Conservation (phyloP, 2,797 vertebrate genomes). For the Myripristis jacobus region DNA sequence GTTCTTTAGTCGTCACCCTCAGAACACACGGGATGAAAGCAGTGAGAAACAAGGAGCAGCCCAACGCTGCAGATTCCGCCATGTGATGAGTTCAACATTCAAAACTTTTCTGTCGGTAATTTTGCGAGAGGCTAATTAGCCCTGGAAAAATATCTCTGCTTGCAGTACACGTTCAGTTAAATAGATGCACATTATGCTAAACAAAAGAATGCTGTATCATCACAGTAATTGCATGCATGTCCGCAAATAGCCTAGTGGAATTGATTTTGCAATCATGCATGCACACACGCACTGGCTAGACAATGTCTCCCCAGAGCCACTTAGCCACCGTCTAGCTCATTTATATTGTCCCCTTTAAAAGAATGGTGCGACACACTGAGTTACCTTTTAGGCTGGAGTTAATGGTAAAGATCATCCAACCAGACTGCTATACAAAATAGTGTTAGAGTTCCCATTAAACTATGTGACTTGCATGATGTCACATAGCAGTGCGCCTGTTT, state of each 20-base stretch:
- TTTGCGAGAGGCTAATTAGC: constrained; percentile 33
- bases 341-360: constrained; percentile 23
- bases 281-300: not conserved
- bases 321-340: not conserved
- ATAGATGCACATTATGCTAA: not conserved
- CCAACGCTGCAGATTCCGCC: constrained; percentile 29
- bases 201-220: not conserved
- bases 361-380: not conserved
- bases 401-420: not conserved
- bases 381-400: too few relatives aligned
- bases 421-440: constrained; percentile 11
- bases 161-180: not conserved
- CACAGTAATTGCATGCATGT: not conserved
- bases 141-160: not conserved
- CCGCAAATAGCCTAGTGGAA: not conserved
- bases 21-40: constrained; percentile 56
- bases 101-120: not conserved
- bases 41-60: constrained; percentile 2
- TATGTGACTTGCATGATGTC: constrained; percentile 43
- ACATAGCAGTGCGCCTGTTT: constrained; percentile 27
- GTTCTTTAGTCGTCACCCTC: constrained; percentile 38
- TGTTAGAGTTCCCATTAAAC: not conserved
- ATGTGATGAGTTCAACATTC: constrained; percentile 24
- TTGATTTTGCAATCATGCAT: not conserved
- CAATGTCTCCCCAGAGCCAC: too few relatives aligned